Evolutionary conservation across 2,113 vertebrate species (phyloP), one percentile per base, ranked within the genome.

Genomic region (Leucopsar rothschildi): DNA sequence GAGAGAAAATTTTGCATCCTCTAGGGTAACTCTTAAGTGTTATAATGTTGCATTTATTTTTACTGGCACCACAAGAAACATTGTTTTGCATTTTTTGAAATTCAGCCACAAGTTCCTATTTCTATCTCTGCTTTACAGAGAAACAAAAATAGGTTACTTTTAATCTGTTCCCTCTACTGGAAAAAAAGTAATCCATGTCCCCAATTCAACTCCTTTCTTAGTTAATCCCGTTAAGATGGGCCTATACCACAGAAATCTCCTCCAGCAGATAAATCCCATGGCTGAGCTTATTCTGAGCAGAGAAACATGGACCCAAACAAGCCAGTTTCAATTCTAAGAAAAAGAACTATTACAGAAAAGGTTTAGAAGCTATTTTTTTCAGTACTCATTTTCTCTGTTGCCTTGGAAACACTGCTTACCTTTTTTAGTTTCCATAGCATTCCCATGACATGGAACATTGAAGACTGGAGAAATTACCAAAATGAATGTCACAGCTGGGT

Each of bases 391-490:
- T 88, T 88, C 84, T 77, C 55, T 61, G 96, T 97, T 95, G 92
- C 92, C 92, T 83, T 68, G 93, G 95, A 94, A 90, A 96, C 68
- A 12, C 42, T 68, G 35, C 82, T 94, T 90, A 92, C 75, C 88
- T 94, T 86, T 80, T 59, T 78, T 21, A 56, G 92, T 96, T 95
- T 90, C 94, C 90, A 93, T 88, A 71, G 93, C 92, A 80, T 73
- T 93, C 64, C 76, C 61, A 64, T 83, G 79, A 69, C 90, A 77
- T 29, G 60, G 73, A 85, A 71, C 80, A 42, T 44, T 28, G 33
- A 85, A 56, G 61, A 29, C 55, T 49, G n/a, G 49, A 82, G 81
- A 64, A 79, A 79, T 87, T 72, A 65, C 56, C 59, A 60, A 69
- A 92, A 86, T 49, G 24, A 75, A 52, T 56, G 89, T 84, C 61